Evolutionary conservation across 1,140 invertebrate genomes (phyloP), one percentile per base, ranked within the genome.

Genomic region (Drosophila gunungcola): DNA sequence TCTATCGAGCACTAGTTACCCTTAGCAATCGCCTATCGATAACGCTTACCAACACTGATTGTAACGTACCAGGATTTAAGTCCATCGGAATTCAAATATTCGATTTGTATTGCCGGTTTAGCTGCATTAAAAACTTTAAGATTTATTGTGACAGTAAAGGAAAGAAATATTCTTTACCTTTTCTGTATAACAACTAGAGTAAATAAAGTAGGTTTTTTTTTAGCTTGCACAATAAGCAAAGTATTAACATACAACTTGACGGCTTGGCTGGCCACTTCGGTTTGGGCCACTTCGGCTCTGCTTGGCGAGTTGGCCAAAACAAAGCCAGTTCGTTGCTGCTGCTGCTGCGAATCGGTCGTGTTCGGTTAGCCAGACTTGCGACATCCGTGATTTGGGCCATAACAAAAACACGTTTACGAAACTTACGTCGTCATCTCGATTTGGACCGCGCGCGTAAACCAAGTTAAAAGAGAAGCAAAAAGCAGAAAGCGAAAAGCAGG

Each of bases 391-490:
- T 46, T 16, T 48, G 21, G 29, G 53, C 41, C 51, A 52, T 57
- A 57, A 70, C 67, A 82, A 78, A 83, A 88, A 79, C 75, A 88
- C 70, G 84, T 67, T 72, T 64, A 74, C 61, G 55, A 83, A 75
- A 82, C 41, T 62, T 80, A 63, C 72, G 82, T 79, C 72, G 84
- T 77, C 75, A 68, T 78, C 62, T 54, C 78, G 65, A 45, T 45
- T 62, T 69, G 62, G 48, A 48, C 67, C 63, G 74, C 78, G 83
- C 79, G 84, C 79, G 76, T 80, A 64, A 78, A 70, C 43, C 64
- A 70, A 70, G 51, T 54, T 25, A 29, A 55, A 64, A 52, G 45
- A 56, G 57, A 74, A 68, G 54, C 41, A 69, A 54, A 73, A 74
- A 68, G 54, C 41, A 69, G 49, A 73, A 57, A n/a, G 29, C 25